phyloP scores from a whole-genome alignment of 2,888 invertebrate genomes.

The Patella caerulea region DNA sequence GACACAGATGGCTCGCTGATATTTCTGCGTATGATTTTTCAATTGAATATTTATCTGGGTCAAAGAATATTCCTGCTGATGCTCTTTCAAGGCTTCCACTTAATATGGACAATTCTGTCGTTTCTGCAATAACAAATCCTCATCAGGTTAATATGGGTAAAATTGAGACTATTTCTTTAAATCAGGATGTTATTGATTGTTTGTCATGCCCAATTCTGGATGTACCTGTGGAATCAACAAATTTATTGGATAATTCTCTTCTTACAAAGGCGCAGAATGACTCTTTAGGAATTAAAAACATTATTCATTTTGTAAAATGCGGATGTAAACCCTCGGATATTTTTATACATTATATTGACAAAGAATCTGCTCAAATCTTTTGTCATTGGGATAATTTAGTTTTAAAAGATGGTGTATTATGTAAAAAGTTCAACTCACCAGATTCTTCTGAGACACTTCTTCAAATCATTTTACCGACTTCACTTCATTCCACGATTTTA shows the following conservation, averaged over 20 bases:
- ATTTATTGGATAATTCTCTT: no score
- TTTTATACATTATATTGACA: not conserved
- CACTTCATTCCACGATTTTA: slow-evolving; percentile 13
- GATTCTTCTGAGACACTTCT: not conserved
- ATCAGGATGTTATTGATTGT: not conserved
- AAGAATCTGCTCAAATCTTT: slow-evolving; percentile 11
- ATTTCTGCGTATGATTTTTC: no score
- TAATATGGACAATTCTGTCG: not conserved
- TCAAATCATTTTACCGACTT: slow-evolving; percentile 20
- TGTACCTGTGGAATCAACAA: no score
- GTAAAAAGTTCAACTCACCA: not conserved
- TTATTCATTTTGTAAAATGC: not conserved
- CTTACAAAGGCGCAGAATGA: no score
- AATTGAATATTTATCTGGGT: no score
- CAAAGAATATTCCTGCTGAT: slow-evolving; percentile 34
- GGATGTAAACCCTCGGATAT: not conserved
- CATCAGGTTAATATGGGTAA: not conserved
- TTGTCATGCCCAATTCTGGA: no score
- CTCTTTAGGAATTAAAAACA: no score
- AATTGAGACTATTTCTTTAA: not conserved
- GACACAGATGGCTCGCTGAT: no score
- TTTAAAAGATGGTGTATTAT: not conserved
- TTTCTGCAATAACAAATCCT: slow-evolving; percentile 14
- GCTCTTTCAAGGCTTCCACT: slow-evolving; percentile 35
- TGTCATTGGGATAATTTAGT: slow-evolving; percentile 9